Evolutionary conservation across 2,888 invertebrate genomes (phyloP).

Genomic region (Chrysomela aeneicollis): DNA sequence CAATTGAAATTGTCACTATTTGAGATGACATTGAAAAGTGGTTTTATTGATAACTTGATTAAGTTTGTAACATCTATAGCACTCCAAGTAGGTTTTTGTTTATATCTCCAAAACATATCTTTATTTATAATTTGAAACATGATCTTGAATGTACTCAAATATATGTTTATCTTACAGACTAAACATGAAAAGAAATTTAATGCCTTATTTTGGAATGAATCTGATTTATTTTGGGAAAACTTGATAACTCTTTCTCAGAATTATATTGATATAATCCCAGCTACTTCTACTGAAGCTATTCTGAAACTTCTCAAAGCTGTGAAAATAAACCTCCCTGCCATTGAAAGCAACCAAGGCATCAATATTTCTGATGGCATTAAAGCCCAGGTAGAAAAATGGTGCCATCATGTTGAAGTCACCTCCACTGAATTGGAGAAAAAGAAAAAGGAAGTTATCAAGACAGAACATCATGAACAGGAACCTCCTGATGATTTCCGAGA

Average conservation of each 20-base stretch:
- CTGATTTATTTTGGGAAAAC: constrained; percentile 37
- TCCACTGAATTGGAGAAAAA: not conserved
- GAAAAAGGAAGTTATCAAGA: not conserved
- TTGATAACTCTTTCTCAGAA: constrained; percentile 24
- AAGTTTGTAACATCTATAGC: constrained; percentile 23
- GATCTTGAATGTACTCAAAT: not conserved
- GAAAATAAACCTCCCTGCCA: constrained; percentile 27
- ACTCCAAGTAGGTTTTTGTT: constrained; percentile 29
- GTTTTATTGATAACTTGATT: constrained; percentile 27
- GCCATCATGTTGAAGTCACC: not conserved
- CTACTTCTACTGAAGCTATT: constrained; percentile 27
- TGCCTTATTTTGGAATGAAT: constrained; percentile 36
- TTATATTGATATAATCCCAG: constrained; percentile 26
- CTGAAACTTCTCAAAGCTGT: constrained; percentile 28
- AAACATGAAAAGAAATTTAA: constrained; percentile 30
- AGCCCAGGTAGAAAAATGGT: constrained; percentile 1
- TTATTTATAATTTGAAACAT: not conserved
- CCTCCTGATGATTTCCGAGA: constrained; percentile 24
- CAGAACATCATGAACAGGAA: not conserved
- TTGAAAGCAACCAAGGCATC: constrained; percentile 33
- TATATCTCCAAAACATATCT: not conserved
- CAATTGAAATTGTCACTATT: constrained; percentile 25
- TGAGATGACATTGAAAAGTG: constrained; percentile 19
- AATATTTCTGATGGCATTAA: constrained; percentile 37
- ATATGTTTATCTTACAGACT: constrained; percentile 20